Base-by-base conservation (phyloP, 2,888 invertebrate species). In the Dastarcus helophoroides region DNA sequence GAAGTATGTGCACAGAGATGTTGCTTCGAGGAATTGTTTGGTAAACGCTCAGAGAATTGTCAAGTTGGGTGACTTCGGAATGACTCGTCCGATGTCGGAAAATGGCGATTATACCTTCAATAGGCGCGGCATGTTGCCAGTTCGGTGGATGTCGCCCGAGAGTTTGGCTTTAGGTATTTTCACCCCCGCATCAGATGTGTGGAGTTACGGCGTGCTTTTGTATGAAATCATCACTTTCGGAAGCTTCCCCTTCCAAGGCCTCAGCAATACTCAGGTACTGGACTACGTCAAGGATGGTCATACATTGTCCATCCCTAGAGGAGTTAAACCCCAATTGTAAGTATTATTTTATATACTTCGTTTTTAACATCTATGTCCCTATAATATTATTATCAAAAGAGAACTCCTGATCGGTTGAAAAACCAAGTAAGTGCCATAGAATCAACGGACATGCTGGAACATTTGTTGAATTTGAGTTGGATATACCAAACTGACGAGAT, bases 81-180 rank as follows among this genome's bases (percentile, higher is more conserved):
- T 91, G 90, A 82, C 90, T 2, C 69, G 91, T 24, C 78, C 83
- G 1, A 83, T 84, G 57, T 83, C 77, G 56, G 88, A 89, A 48
- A 81, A 79, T 41, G 89, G 89, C 57, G 89, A 89, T 58, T 91
- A 91, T 62, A 76, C 80, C 41, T 89, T 90, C 56, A 83, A 79
- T 52, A 74, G 88, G 39, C 84, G 82, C 63, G 82, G 83, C 53
- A 80, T 85, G 79, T 62, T 89, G 42, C 89, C 89, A 0, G 86
- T 90, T 5, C 69, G 89, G 37, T 91, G 91, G 90, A 90, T 91
- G 90, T 79, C 90, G 1, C 90, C 90, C 0, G 91, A 91, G 62
- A 81, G 83, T 43, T 63, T 91, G 9, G 76, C 73, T 3, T 66
- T 81, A 13, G 90, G 90, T 7, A 69, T 85, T 31, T 91, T 89